Evolutionary conservation across 2,888 invertebrate species (phyloP), one percentile per base, ranked within the genome.

Genomic region (Rutpela maculata): DNA sequence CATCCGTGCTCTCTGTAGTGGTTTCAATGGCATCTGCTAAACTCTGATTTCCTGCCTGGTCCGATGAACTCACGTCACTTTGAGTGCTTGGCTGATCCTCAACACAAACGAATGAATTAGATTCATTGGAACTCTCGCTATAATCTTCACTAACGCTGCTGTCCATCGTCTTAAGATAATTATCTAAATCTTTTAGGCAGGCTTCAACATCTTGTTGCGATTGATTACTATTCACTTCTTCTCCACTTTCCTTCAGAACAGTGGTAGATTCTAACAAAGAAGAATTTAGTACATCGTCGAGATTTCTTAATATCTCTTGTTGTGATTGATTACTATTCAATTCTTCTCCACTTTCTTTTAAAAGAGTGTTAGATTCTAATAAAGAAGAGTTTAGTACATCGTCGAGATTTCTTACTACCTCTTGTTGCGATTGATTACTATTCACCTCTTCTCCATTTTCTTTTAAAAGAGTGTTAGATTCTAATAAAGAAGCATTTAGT

Each of bases 211-310:
- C 78, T 65, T 79, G 78, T 60, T 80, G 81, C 31, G 79, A 77
- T 38, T 81, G 80, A 82, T 91, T 90, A 62, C 78, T 80, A 80
- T 76, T 72, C 43, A 17, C 90, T 18, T 82, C 62, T 11, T 55
- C 55, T 10, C 22, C 79, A 80, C 73, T 77, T 31, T 72, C 91
- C 66, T 91, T 89, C 80, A 90, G 90, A 73, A 90, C 90, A 69
- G 91, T 86, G 77, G 82, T 74, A 5, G 81, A 80, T 66, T 86
- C 84, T 15, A 78, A 35, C 55, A 85, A 72, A 26, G 84, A 83
- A 12, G 85, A 85, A 83, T 93, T 92, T 82, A 93, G 87, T 77
- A 92, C 91, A 86, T 92, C 91, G 87, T 93, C 93, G 80, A 93
- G 88, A n/a, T n/a, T n/a, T n/a, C n/a, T n/a, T n/a, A n/a, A n/a